phyloP scores from a whole-genome alignment of 2,113 vertebrate genomes.

The Microcebus lehilahytsara region DNA sequence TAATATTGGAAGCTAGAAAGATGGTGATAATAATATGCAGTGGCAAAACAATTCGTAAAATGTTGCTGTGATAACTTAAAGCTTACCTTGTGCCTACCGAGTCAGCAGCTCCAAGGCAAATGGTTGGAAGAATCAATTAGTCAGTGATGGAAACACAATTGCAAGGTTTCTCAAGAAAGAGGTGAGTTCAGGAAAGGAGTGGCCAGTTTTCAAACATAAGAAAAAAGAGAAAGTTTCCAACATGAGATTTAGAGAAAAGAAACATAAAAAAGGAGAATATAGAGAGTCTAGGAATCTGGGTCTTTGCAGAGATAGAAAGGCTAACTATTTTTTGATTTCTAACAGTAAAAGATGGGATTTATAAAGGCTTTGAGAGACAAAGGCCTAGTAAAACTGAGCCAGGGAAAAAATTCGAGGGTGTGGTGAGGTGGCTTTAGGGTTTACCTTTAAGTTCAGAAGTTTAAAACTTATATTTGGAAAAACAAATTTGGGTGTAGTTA shows the following conservation, averaged over 20 bases:
- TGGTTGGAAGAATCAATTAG: neutral
- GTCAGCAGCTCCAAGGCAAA: neutral
- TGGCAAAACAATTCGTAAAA: neutral
- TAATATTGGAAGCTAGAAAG: neutral
- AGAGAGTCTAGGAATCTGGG: neutral
- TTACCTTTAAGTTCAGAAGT: neutral
- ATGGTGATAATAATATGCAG: neutral
- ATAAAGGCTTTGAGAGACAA: neutral
- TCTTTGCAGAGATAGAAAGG: neutral
- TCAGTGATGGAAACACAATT: neutral
- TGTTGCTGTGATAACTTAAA: neutral
- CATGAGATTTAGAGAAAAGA: neutral
- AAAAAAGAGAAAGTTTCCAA: neutral
- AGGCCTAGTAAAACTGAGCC: neutral
- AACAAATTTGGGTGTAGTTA: neutral
- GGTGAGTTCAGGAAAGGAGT: neutral
- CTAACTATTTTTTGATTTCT: neutral
- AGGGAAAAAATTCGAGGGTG: neutral
- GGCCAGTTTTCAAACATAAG: neutral
- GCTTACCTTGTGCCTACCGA: neutral
- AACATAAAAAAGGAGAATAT: neutral
- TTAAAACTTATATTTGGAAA: neutral
- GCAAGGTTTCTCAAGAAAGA: neutral
- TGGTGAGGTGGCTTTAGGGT: neutral
- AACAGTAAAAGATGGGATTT: neutral